Percentiles rank a stretch among this genome's conserved stretches.
These are phyloP conservation scores for Hemibagrus wyckioides DNA, from an alignment of 2,113 vertebrate species.

Conservation along the genomic window DNA sequence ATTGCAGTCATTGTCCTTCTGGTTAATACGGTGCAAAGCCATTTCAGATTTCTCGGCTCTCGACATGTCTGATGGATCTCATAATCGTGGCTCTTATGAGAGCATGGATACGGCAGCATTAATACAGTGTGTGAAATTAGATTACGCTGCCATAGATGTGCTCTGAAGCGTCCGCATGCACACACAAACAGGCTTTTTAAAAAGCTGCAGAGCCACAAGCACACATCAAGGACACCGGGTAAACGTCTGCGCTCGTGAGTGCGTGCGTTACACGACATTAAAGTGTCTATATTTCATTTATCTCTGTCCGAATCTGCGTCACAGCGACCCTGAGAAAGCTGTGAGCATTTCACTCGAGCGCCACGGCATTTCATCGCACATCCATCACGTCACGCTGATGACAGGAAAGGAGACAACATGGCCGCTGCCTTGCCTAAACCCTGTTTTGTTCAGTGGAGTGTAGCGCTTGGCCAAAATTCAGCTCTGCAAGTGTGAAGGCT, in stretches of 20 bases:
- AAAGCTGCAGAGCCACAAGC: slow-evolving; percentile 15
- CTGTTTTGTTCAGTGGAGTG: slow-evolving; percentile 1
- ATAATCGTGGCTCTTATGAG: slow-evolving; percentile 1
- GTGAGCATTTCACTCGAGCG: not conserved
- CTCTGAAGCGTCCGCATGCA: slow-evolving; percentile 21
- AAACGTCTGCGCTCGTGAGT: not conserved
- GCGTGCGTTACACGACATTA: slow-evolving; percentile 1
- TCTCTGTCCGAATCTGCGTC: not conserved
- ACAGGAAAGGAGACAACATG: slow-evolving; percentile 18
- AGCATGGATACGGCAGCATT: slow-evolving; percentile 24
- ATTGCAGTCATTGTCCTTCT: not conserved
- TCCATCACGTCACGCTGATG: not conserved
- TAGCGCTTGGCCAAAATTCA: slow-evolving; percentile 1
- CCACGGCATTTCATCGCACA: not conserved
- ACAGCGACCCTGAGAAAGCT: slow-evolving; percentile 16
- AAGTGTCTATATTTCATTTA: slow-evolving; percentile 1
- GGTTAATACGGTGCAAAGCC: slow-evolving; percentile 11
- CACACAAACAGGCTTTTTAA: not conserved
- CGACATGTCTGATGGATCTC: slow-evolving; percentile 11
- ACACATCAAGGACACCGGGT: slow-evolving; percentile 33
- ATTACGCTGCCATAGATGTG: slow-evolving; percentile 44
- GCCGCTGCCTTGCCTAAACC: slow-evolving; percentile 5
- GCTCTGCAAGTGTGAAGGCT: not conserved
- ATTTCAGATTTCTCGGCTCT: slow-evolving; percentile 13
- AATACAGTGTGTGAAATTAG: slow-evolving; percentile 48